phyloP scores from a whole-genome alignment of 2,888 invertebrate genomes.

The Bugulina stolonifera region DNA sequence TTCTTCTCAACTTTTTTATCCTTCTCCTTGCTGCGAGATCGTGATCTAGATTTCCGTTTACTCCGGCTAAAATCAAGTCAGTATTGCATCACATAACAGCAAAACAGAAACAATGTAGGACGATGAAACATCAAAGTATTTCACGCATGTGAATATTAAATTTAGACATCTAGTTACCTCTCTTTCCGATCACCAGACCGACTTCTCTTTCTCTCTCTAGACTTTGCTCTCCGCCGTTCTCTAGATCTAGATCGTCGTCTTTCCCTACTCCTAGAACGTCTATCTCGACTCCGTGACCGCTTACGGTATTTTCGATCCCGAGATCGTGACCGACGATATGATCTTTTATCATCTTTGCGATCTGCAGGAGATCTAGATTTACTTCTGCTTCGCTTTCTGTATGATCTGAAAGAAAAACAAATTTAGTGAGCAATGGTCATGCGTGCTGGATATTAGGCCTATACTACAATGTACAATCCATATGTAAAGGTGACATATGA shows the following conservation, averaged over 20 bases:
- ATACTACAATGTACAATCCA: no score
- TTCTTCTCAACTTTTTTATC: conserved; percentile 29
- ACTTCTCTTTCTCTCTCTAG: conserved; percentile 32
- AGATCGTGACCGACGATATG: conserved; percentile 33
- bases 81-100: no score
- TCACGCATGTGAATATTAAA: no score
- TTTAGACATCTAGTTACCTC: background rate
- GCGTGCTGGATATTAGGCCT: no score
- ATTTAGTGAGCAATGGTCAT: no score
- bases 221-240: conserved; percentile 36
- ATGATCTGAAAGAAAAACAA: conserved; percentile 1
- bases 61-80: background rate
- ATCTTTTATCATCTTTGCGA: conserved; percentile 30
- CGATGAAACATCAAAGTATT: background rate
- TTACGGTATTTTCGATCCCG: conserved; percentile 29
- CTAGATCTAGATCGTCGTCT: conserved; percentile 38
- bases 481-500: no score
- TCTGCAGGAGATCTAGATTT: conserved; percentile 7
- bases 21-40: conserved; percentile 32
- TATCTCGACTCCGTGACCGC: conserved; percentile 28
- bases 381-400: conserved; percentile 33
- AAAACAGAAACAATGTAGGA: background rate
- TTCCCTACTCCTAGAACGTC: conserved; percentile 32
- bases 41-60: conserved; percentile 31
- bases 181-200: conserved; percentile 25